These are phyloP conservation scores for Dryobota labecula DNA, from an alignment of 2,888 invertebrate species.

Conservation along the genomic window DNA sequence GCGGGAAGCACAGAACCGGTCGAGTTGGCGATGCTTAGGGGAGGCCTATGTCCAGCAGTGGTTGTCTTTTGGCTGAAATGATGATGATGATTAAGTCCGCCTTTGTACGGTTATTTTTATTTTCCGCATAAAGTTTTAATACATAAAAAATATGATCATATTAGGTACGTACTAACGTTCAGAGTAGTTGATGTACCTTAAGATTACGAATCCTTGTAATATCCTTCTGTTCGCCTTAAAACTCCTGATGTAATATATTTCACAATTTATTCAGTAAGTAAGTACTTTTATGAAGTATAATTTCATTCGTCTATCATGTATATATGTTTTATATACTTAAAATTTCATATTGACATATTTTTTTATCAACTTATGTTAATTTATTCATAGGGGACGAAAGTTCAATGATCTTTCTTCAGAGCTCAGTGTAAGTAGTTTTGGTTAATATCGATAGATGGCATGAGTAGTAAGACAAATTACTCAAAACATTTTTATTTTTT, in stretches of 20 bases:
- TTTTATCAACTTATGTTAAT: constrained; percentile 5
- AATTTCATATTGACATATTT: neutral
- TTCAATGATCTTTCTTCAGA: constrained; percentile 37
- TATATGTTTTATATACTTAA: neutral
- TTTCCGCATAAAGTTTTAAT: neutral
- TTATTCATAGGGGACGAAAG: constrained; percentile 43
- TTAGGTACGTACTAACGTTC: neutral
- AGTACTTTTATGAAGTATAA: neutral
- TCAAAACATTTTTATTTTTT: too few relatives aligned
- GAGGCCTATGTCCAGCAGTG: too few relatives aligned
- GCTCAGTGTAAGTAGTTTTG: constrained; percentile 27
- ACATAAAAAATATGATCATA: neutral
- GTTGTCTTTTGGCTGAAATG: too few relatives aligned
- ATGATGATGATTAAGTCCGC: too few relatives aligned
- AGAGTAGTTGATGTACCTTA: neutral
- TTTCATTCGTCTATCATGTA: neutral
- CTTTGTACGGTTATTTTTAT: neutral
- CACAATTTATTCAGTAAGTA: neutral
- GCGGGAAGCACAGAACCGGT: too few relatives aligned
- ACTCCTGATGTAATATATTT: neutral
- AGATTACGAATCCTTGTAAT: neutral
- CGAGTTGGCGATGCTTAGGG: too few relatives aligned
- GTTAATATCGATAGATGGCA: constrained; percentile 50
- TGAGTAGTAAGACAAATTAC: constrained; percentile 1
- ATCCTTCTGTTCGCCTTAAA: neutral